phyloP scores from a whole-genome alignment of 2,888 invertebrate species.

The Yponomeuta evonymella region DNA sequence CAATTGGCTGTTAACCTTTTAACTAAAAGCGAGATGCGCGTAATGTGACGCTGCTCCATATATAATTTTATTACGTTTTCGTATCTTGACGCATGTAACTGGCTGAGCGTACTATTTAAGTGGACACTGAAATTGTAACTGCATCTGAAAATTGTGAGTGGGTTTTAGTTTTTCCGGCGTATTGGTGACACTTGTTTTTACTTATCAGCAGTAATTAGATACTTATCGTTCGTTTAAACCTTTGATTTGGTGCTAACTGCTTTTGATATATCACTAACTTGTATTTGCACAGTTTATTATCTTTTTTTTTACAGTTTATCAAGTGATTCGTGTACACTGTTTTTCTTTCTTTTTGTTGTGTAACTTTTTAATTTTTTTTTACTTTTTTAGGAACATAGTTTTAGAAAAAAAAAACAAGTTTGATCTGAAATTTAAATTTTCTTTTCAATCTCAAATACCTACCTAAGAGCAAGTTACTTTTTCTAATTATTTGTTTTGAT shows the following conservation, averaged over 20 bases:
- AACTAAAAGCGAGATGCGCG: slow-evolving; percentile 74
- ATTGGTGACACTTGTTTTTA: neutral
- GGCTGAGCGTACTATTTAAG: neutral
- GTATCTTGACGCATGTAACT: slow-evolving; percentile 54
- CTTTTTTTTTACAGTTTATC: slow-evolving; percentile 17
- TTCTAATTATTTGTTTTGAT: too few species aligned
- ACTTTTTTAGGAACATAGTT: neutral
- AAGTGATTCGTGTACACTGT: neutral
- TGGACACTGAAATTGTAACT: slow-evolving; percentile 31
- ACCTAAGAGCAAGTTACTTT: too few species aligned
- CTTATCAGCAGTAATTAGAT: slow-evolving; percentile 22
- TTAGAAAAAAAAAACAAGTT: neutral
- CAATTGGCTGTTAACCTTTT: slow-evolving; percentile 77
- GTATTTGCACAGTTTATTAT: slow-evolving; percentile 24
- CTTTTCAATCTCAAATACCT: too few species aligned
- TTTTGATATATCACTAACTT: slow-evolving; percentile 45
- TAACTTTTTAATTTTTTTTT: neutral
- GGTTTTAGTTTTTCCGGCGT: slow-evolving; percentile 5
- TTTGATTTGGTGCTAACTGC: slow-evolving; percentile 65
- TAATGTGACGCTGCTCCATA: slow-evolving; percentile 73
- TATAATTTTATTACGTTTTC: slow-evolving; percentile 74
- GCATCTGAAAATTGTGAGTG: neutral
- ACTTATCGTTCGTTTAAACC: slow-evolving; percentile 64
- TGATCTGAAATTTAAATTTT: too few species aligned
- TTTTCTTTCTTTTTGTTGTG: slow-evolving; percentile 11